Conservation (phyloP, 2,797 vertebrate genomes). For the Siniperca undulata region DNA sequence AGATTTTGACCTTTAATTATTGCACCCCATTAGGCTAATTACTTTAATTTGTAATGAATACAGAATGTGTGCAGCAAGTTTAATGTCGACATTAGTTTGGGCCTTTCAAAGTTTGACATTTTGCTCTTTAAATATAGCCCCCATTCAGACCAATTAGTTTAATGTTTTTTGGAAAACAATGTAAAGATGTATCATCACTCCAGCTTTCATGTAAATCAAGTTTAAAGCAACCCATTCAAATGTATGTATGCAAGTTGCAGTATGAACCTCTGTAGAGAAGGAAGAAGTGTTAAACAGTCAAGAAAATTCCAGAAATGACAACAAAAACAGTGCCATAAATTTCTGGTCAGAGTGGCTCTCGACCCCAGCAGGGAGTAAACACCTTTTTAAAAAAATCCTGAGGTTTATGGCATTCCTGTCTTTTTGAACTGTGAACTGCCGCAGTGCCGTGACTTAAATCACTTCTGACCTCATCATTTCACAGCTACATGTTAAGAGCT, state of each 20-base stretch:
- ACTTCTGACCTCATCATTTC: conserved; percentile 19
- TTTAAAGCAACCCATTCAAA: neutral
- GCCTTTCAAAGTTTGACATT: neutral
- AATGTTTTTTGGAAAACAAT: neutral
- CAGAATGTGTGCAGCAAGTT: conserved; percentile 22
- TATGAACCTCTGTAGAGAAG: neutral
- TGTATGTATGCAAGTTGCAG: neutral
- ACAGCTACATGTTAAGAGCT: neutral
- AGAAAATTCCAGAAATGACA: conserved; percentile 58
- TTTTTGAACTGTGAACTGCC: conserved; percentile 43
- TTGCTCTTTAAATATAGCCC: conserved; percentile 5
- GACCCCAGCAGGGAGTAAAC: conserved; percentile 41
- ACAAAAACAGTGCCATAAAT: conserved; percentile 59
- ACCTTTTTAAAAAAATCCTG: neutral
- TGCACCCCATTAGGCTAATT: conserved; percentile 39
- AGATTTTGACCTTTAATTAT: conserved; percentile 65
- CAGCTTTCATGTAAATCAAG: conserved; percentile 3
- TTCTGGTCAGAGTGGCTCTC: conserved; percentile 11
- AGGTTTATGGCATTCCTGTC: conserved; percentile 50
- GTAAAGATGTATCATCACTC: neutral
- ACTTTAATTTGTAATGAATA: conserved; percentile 47
- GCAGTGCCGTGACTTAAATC: conserved; percentile 32
- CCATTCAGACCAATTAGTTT: neutral
- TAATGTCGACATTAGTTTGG: conserved; percentile 23
- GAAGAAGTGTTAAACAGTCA: neutral